Base-by-base conservation (phyloP, 2,888 invertebrate genomes). In the Anoncus sp. region DNA sequence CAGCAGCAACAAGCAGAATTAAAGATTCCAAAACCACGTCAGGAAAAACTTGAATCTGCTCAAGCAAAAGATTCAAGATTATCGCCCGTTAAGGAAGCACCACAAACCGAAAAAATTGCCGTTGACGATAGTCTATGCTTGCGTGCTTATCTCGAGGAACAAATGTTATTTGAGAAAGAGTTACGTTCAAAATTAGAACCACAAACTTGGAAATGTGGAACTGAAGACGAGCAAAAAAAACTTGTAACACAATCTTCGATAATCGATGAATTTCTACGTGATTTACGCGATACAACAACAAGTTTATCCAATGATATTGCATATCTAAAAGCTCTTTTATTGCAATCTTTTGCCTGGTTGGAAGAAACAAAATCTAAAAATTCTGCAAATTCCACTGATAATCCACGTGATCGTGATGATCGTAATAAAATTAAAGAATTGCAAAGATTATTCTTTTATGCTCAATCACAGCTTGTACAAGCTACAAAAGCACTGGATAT, bases 381-480 rank as follows among this genome's bases (percentile, higher is more conserved):
- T 85, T 87, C 90, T 67, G 87, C 88, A 20, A 89, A 88, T 65
- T 85, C 89, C 65, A 90, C 81, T 12, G 83, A 85, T 5, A 82
- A 80, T 14, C 70, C 83, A 2, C 72, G 72, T 57, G 55, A 95
- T 88, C 95, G 96, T 0, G 92, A 94, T 5, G 95, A 95, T 3
- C 93, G 93, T 6, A 94, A 95, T 77, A 94, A 95, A 65, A 92
- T 97, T 66, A 92, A 94, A 0, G 94, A 95, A 10, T 93, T 98
- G 4, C 94, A 95, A 85, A 94, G 94, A 67, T 92, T 95, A 35
- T 92, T 94, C 1, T 94, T 95, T 84, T 95, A 96, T 84, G 94
- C 97, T 31, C 95, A 96, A 81, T 95, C 94, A 0, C 97, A 97
- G 84, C 87, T 97, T 6, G 93, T 93, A 2, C 95, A 96, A 86